Base-by-base conservation (phyloP, 2,113 vertebrate species). In the Notarius quadriscutis region DNA sequence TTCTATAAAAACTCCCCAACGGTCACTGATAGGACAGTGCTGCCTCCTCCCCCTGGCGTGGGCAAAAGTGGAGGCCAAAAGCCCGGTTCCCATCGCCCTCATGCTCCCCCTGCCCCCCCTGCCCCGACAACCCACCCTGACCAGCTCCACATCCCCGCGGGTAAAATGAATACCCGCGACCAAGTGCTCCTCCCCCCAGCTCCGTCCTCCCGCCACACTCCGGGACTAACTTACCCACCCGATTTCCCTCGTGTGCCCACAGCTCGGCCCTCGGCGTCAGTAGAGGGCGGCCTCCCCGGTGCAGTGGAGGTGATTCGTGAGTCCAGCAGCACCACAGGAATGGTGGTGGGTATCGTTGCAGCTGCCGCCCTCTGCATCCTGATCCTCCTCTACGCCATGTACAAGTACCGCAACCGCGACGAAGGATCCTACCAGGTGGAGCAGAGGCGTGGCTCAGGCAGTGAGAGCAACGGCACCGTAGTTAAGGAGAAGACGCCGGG, bases 361-460 rank as follows among this genome's bases (percentile, higher is more conserved):
- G 97, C 97, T 9, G 97, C 97, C 62, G 97, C 97, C 65, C 97
- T 98, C 91, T 98, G 97, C 94, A 98, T 98, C 92, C 97, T 98
- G 90, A 98, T 98, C 93, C 97, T 98, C n/a, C 97, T 98, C 89
- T 98, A 98, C 89, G 97, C 97, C 95, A 98, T 98, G 97, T 98
- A 98, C 95, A 98, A 98, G 95, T 98, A 98, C 92, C 97, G 97
- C 92, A 98, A 98, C 95, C 96, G 97, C 60, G 97, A 98, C 84
- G 97, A 98, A 89, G 97, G 96, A 91, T 98, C 97, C 92, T 98
- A 98, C 96, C 97, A 97, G 91, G 94, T 97, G 91, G 97, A 98
- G 92, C 96, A 97, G 95, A 94, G 95, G 90, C 95, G 97, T 84
- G 96, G 95, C 93, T 97, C 96, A 63, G 95, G 96, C 18, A 89